Evolutionary conservation across 2,797 vertebrate genomes (phyloP), one percentile per base, ranked within the genome.

Genomic region (Loris lydekkerianus): DNA sequence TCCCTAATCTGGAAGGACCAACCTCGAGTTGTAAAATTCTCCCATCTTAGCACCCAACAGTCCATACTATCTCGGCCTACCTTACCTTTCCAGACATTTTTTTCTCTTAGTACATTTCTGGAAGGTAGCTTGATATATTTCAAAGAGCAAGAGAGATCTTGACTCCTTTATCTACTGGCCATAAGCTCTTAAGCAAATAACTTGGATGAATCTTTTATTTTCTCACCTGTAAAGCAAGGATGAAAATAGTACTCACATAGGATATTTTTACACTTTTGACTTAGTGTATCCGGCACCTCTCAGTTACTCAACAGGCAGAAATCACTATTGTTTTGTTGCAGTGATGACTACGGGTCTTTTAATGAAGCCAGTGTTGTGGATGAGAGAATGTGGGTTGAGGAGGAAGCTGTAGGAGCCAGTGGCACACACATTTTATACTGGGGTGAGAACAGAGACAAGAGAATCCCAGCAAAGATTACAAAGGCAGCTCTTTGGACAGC

Each of bases 101-200:
- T 89, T 92, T 65, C 86, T 77, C 69, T 76, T 58, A 40, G 73
- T 53, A 1, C 81, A 53, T 69, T 75, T 82, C 77, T 82, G 73
- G 40, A 23, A 75, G 29, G 43, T 75, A 46, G 58, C 82, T 46
- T 70, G 56, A 70, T 63, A 37, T 14, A 63, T 86, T 93, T 82
- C 61, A 90, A 90, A 93, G 85, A 93, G 72, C 77, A 67, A 34
- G 46, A 91, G n/a, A 96, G 81, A 70, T 82, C 82, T 93, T 37
- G 43, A 63, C 85, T 86, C 34, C 21, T 4, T 31, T 81, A 34
- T 90, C 93, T 65, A 23, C 61, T 70, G 77, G 58, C 82, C n/a
- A 17, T 37, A 53, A 88, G 85, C 75, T 84, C 86, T 86, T 93
- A 80, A 77, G 78, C 88, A 94, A 93, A 46, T 82, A 89, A 85